Evolutionary conservation across 2,113 vertebrate genomes (phyloP).

Genomic region (Scomber scombrus): DNA sequence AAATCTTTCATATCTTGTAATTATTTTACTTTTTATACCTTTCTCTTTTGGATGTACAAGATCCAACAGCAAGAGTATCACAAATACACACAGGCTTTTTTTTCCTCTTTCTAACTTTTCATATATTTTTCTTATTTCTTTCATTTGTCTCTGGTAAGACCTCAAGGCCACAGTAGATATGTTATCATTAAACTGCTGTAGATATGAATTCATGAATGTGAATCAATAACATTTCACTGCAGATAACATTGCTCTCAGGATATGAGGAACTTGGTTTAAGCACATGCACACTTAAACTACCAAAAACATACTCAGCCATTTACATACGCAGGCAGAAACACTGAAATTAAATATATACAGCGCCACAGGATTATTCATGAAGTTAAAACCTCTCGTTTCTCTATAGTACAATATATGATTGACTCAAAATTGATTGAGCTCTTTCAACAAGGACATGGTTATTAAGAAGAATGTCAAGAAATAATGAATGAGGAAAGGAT

Average conservation of each 20-base stretch:
- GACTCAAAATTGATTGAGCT: constrained; percentile 13
- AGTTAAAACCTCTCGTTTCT: constrained; percentile 37
- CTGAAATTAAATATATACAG: constrained; percentile 56
- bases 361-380: constrained; percentile 20
- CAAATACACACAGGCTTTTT: neutral
- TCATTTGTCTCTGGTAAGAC: constrained; percentile 13
- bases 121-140: neutral
- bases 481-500: constrained; percentile 9
- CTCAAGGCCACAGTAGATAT: neutral
- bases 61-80: neutral
- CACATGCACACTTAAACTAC: constrained; percentile 11
- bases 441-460: constrained; percentile 12
- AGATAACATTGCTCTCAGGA: constrained; percentile 6
- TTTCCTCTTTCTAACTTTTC: neutral
- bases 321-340: constrained; percentile 31
- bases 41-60: neutral
- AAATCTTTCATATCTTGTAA: neutral
- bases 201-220: neutral
- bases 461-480: too few species aligned
- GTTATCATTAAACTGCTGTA: neutral
- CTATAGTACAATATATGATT: constrained; percentile 22
- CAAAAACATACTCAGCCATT: constrained; percentile 28
- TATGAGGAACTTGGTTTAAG: neutral
- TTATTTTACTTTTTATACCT: neutral
- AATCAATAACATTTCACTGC: constrained; percentile 28